A percentile compares a stretch with the other conserved stretches of the same genome.
Conservation (phyloP, 2,888 invertebrate species). For the Acrocyrtus sp. region DNA sequence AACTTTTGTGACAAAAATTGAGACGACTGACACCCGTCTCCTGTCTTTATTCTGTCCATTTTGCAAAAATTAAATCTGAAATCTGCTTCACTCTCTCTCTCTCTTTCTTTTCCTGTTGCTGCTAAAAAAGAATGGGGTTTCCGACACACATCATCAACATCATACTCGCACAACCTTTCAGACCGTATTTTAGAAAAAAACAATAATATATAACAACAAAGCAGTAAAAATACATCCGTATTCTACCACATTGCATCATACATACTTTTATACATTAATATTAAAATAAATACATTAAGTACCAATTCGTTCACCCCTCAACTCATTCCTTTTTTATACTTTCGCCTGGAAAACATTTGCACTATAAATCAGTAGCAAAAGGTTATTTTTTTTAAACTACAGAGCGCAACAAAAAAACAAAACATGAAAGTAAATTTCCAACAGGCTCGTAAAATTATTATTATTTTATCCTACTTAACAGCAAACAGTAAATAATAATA, state of each 20-base stretch:
- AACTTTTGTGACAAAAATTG: neutral
- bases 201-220: constrained; percentile 1
- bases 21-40: constrained; percentile 1
- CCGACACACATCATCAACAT: constrained; percentile 9
- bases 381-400: no score
- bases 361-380: neutral
- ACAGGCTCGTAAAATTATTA: neutral
- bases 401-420: neutral
- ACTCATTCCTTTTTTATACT: neutral
- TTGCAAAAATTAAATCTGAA: neutral
- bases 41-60: no score
- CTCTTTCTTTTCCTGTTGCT: neutral
- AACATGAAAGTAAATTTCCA: neutral
- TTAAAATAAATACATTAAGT: constrained; percentile 8
- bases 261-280: no score
- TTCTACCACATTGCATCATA: no score
- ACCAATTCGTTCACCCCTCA: constrained; percentile 38
- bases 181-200: constrained; percentile 4
- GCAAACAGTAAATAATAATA: neutral
- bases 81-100: neutral
- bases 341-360: neutral
- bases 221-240: neutral
- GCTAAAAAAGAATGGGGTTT: constrained; percentile 13
- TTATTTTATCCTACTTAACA: neutral
- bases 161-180: constrained; percentile 12